A percentile compares a stretch with the other conserved stretches of the same genome.
These are phyloP conservation scores for Nautilus pompilius DNA, from an alignment of 1,140 invertebrate genomes.

Conservation along the genomic window DNA sequence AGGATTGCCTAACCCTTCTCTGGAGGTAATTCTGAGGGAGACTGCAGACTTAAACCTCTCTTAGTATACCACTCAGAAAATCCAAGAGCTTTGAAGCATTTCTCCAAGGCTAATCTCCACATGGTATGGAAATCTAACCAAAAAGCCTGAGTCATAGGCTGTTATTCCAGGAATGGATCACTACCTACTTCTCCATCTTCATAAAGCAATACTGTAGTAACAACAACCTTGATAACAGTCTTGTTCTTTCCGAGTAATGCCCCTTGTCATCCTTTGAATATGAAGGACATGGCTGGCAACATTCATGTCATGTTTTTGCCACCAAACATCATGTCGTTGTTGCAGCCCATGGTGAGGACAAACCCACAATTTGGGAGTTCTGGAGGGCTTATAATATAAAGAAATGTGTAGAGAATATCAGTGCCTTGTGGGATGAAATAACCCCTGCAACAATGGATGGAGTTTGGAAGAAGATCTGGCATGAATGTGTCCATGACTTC, in stretches of 20 bases:
- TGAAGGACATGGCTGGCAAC: constrained; percentile 5
- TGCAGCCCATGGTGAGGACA: constrained; percentile 1
- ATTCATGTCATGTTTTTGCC: constrained; percentile 21
- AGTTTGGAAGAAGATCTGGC: constrained; percentile 6
- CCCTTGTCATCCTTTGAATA: constrained; percentile 17
- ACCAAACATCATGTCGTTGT: constrained; percentile 8
- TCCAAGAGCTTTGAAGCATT: too few species aligned
- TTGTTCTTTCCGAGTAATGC: constrained; percentile 24
- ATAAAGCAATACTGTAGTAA: constrained; percentile 13
- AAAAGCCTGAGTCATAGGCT: too few species aligned
- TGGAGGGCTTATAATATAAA: constrained; percentile 11
- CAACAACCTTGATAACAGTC: constrained; percentile 13
- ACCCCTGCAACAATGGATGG: not conserved
- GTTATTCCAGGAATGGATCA: constrained; percentile 17
- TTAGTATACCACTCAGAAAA: too few species aligned
- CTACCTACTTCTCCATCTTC: constrained; percentile 10
- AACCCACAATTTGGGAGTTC: not conserved
- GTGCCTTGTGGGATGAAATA: not conserved
- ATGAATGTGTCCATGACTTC: constrained; percentile 1
- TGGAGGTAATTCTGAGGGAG: too few species aligned
- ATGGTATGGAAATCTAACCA: too few species aligned
- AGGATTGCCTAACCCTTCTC: too few species aligned
- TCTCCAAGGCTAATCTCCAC: too few species aligned
- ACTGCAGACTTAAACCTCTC: too few species aligned
- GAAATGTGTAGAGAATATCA: constrained; percentile 8